Evolutionary conservation across 53 echinoderm and acorn worm genomes (phyloP), one percentile per base, ranked within the genome.

Genomic region (Patiria pectinifera): DNA sequence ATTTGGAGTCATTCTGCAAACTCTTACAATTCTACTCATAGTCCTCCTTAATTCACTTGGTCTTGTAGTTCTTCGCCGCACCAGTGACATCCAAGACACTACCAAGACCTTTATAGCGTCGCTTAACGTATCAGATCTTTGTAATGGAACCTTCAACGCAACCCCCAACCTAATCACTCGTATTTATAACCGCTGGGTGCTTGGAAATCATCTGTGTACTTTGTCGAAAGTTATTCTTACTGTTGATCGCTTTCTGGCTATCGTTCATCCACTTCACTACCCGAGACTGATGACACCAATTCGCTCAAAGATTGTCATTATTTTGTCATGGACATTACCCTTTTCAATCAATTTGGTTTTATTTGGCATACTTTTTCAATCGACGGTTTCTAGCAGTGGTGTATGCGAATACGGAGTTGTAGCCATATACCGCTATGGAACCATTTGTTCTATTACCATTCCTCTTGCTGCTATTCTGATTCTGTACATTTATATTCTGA

Each of bases 231-330:
- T 89, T 6, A 2, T 92, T 16, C 47, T 92, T 45, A 92, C 80
- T 45, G 63, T 70, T 4, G 92, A 92, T 69, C 87, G 87, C 13
- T 92, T 77, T 45, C 48, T 92, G 4, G 92, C 92, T 45, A 81
- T 92, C 49, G 71, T 71, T 26, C 21, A 92, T 45, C 48, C 92
- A 26, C 82, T 86, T 13, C 81, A 18, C 66, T 92, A 92, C 60
- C 92, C 81, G 11, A 81, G 49, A 4, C 71, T 86, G 14, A 66
- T 66, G 84, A 63, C 84, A 6, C 21, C 66, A 44, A 4, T 18
- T 6, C 23, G 84, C 62, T 2, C 62, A 12, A 62, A 63, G 44
- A 63, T 62, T 25, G 2, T 25, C 16, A 14, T n/a, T 43, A n/a
- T 26, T 44, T 58, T 84, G 35, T 21, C 8, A 45, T 84, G 84